phyloP scores from a whole-genome alignment of 2,888 invertebrate genomes.

The Noctua comes region DNA sequence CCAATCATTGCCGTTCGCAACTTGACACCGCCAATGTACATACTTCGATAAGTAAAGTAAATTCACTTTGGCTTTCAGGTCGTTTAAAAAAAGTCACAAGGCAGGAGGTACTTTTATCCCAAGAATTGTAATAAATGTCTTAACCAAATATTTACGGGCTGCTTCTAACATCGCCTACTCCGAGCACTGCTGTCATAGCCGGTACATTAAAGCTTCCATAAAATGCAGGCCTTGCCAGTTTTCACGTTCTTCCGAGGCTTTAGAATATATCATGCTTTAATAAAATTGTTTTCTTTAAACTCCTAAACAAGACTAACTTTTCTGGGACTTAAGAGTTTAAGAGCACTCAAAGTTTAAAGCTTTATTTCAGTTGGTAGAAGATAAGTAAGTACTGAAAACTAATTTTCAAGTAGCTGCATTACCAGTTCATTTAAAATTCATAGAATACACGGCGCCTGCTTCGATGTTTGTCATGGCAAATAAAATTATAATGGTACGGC shows the following conservation, averaged over 20 bases:
- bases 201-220: slow-evolving; percentile 8
- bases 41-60: slow-evolving; percentile 72
- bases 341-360: slow-evolving; percentile 57
- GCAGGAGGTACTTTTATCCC: slow-evolving; percentile 16
- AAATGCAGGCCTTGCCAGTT: slow-evolving; percentile 21
- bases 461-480: slow-evolving; percentile 52
- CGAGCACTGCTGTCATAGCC: neutral
- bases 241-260: neutral
- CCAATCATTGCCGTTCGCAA: slow-evolving; percentile 87
- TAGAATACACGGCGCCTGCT: slow-evolving; percentile 41
- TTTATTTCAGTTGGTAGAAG: slow-evolving; percentile 53
- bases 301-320: slow-evolving; percentile 49
- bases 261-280: slow-evolving; percentile 28
- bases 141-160: slow-evolving; percentile 33
- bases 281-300: slow-evolving; percentile 51
- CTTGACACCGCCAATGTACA: slow-evolving; percentile 79
- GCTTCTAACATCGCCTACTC: slow-evolving; percentile 9
- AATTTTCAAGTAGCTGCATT: slow-evolving; percentile 56
- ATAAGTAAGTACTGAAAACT: slow-evolving; percentile 54
- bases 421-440: slow-evolving; percentile 59
- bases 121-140: slow-evolving; percentile 41
- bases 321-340: slow-evolving; percentile 49
- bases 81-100: slow-evolving; percentile 48
- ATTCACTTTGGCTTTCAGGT: slow-evolving; percentile 60
- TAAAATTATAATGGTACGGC: slow-evolving; percentile 51